Evolutionary conservation across 2,797 vertebrate species (phyloP).

Genomic region (Melanotaenia maccullochi): DNA sequence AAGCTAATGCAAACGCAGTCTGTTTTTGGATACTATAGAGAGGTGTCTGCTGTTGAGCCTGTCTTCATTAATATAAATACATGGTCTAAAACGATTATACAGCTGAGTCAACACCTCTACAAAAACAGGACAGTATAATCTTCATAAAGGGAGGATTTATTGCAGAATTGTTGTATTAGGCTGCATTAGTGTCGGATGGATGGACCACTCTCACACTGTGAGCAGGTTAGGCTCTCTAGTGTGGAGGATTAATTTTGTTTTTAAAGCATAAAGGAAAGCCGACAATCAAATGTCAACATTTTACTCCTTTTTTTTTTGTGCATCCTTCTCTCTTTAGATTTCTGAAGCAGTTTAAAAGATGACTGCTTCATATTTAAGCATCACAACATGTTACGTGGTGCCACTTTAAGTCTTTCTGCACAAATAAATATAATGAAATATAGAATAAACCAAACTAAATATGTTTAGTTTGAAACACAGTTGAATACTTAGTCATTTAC

Average conservation of each 20-base stretch:
- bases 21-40: neutral
- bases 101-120: neutral
- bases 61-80: conserved; percentile 2
- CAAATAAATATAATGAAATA: neutral
- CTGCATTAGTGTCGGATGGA: neutral
- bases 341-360: neutral
- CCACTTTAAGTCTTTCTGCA: neutral
- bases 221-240: conserved; percentile 1
- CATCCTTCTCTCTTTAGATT: neutral
- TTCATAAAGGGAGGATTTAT: neutral
- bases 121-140: neutral
- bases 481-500: conserved; percentile 9
- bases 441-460: neutral
- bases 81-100: neutral
- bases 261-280: conserved; percentile 20
- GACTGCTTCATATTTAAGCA: neutral
- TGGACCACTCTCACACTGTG: neutral
- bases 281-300: conserved; percentile 67
- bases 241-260: conserved; percentile 18
- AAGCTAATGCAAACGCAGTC: neutral
- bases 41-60: neutral
- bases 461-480: conserved; percentile 19
- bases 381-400: neutral
- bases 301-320: neutral
- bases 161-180: conserved; percentile 2